Evolutionary conservation across 2,888 invertebrate species (phyloP), one percentile per base, ranked within the genome.

Genomic region (Dicycla oo): DNA sequence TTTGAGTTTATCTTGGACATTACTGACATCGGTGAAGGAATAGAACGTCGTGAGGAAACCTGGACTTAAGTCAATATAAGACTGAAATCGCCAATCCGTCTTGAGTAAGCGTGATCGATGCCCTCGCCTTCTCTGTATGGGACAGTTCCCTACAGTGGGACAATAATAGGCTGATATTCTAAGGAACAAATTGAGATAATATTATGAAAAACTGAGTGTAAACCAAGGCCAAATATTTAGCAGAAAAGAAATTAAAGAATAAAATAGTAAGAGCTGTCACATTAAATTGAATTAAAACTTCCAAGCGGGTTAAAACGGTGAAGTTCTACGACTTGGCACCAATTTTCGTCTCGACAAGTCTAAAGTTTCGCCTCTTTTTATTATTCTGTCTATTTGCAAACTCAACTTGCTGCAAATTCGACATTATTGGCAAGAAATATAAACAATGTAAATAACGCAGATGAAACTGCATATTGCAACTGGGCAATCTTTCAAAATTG

Each of bases 211-310:
- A 26, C 26, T 26, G 3, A 66, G 2, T 34, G 15, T n/a, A 47
- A 34, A 38, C 11, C 20, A n/a, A 38, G 26, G 11, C 26, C 3
- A 11, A 38, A 49, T 38, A n/a, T 15, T 3, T 8, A 69, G 4
- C 26, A 69, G 18, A 51, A 49, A 40, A 26, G 18, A 20, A n/a
- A 53, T 45, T 0, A 26, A 49, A 30, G 23, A 69, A 51, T 40
- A 49, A 68, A 34, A 53, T 75, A 45, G 15, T 23, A 75, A 66
- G 18, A 54, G 15, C 38, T 54, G 66, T 54, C 67, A 76, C 30
- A 66, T 47, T 30, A 30, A 72, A 76, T 75, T 65, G 45, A 64
- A 54, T 75, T 45, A 75, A 76, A 75, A 72, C 53, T 72, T 65
- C n/a, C 2, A 18, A 75, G 20, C 26, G 45, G 23, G 64, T 65